These are phyloP conservation scores for Meghimatium bilineatum DNA, from an alignment of 2,888 invertebrate genomes.

Conservation along the genomic window DNA sequence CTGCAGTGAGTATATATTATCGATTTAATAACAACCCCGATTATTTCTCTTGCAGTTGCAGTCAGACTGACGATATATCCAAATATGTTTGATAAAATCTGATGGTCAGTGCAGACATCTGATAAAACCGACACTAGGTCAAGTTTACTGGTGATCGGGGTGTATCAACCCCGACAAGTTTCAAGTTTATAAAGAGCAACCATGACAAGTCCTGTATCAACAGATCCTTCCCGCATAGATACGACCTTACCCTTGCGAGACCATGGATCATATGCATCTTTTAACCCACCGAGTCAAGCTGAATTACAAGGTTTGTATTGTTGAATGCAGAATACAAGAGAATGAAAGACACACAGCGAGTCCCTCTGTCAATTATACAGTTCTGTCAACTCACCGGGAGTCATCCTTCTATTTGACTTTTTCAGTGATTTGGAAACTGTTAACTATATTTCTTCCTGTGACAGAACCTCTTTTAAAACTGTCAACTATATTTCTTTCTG, in stretches of 20 bases:
- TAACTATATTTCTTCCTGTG: no score
- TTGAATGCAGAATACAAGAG: neutral
- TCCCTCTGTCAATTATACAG: no score
- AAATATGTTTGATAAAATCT: conserved; percentile 40
- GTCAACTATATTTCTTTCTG: no score
- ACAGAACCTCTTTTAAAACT: no score
- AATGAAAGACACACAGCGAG: neutral
- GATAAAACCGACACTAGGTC: neutral
- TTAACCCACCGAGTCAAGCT: conserved; percentile 64
- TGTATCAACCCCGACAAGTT: neutral
- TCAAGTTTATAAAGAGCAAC: neutral
- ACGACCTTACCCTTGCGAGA: conserved; percentile 63
- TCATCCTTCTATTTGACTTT: no score
- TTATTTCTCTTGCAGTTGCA: conserved; percentile 5
- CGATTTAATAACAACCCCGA: no score
- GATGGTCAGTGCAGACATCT: neutral
- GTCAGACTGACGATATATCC: conserved; percentile 2
- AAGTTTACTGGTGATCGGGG: neutral
- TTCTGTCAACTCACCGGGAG: no score
- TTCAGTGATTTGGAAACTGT: no score
- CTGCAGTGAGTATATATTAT: no score
- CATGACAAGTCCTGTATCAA: conserved; percentile 29
- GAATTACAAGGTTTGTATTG: conserved; percentile 65
- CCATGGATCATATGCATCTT: conserved; percentile 65
- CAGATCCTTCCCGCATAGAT: conserved; percentile 45